phyloP scores from a whole-genome alignment of 1,140 invertebrate genomes.

The Laupala kohalensis region DNA sequence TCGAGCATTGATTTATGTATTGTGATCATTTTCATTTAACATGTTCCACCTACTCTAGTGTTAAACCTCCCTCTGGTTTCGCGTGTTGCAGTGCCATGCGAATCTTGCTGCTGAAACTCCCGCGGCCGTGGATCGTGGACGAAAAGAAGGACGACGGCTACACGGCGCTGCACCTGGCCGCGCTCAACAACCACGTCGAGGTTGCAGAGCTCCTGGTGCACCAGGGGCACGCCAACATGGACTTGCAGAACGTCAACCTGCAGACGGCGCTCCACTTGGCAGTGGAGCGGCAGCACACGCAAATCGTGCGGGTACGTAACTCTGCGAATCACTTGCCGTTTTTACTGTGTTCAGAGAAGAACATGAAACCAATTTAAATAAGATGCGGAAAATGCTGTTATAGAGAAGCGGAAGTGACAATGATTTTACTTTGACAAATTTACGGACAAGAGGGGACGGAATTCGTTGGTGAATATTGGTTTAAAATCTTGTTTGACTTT shows the following conservation, averaged over 20 bases:
- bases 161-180: constrained; percentile 87
- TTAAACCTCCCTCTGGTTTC: no score
- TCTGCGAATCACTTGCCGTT: no score
- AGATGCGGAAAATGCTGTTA: not conserved
- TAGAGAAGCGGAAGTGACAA: no score
- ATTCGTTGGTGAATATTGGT: no score
- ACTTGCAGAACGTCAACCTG: constrained; percentile 89
- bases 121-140: constrained; percentile 93
- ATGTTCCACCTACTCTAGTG: no score
- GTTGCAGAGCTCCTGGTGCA: constrained; percentile 84
- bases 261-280: constrained; percentile 91
- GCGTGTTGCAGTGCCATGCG: constrained; percentile 70
- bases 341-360: not conserved
- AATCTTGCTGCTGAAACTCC: constrained; percentile 78
- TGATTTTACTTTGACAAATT: no score
- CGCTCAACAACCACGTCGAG: constrained; percentile 93
- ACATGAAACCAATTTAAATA: not conserved
- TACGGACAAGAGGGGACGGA: no score
- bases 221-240: constrained; percentile 80
- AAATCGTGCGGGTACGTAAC: constrained; percentile 42
- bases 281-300: constrained; percentile 47
- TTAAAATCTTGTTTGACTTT: no score
- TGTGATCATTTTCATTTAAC: no score
- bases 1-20: no score
- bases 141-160: constrained; percentile 98